Evolutionary conservation across 53 echinoderm and acorn worm genomes (phyloP).

Genomic region (Mesocentrotus franciscanus): DNA sequence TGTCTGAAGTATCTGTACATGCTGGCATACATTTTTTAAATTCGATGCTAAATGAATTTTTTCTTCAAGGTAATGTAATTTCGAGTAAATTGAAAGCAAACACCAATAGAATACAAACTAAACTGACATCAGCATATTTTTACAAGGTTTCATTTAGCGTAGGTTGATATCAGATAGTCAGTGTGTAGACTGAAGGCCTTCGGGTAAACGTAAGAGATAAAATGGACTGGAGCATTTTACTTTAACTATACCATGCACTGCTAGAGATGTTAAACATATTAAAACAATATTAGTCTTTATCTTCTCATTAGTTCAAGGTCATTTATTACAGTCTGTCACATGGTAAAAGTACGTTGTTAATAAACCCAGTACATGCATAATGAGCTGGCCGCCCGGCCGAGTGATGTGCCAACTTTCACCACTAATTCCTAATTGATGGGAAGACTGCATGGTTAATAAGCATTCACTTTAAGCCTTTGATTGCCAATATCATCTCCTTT

Average conservation of each 20-base stretch:
- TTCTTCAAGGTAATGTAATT: too few species aligned
- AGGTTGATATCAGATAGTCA: not conserved
- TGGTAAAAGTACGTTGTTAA: slow-evolving; percentile 33
- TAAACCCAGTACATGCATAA: slow-evolving; percentile 25
- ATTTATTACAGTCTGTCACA: not conserved
- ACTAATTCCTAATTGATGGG: slow-evolving; percentile 8
- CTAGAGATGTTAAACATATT: not conserved
- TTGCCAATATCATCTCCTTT: slow-evolving; percentile 23
- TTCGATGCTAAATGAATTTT: too few species aligned
- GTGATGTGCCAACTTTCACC: not conserved
- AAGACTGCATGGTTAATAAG: slow-evolving; percentile 22
- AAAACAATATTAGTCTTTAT: slow-evolving; percentile 41
- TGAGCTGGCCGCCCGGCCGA: not conserved
- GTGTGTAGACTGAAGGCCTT: not conserved
- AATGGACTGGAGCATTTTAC: not conserved
- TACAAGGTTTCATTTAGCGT: too few species aligned
- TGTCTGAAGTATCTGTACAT: too few species aligned
- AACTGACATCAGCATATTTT: too few species aligned
- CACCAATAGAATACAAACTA: too few species aligned
- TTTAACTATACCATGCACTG: not conserved
- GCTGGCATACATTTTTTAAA: too few species aligned
- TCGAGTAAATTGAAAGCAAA: too few species aligned
- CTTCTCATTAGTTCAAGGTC: slow-evolving; percentile 44
- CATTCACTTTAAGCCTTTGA: not conserved
- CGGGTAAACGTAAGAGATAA: too few species aligned